Evolutionary conservation across 2,113 vertebrate species (phyloP).

Genomic region (Australoheros scitulus): DNA sequence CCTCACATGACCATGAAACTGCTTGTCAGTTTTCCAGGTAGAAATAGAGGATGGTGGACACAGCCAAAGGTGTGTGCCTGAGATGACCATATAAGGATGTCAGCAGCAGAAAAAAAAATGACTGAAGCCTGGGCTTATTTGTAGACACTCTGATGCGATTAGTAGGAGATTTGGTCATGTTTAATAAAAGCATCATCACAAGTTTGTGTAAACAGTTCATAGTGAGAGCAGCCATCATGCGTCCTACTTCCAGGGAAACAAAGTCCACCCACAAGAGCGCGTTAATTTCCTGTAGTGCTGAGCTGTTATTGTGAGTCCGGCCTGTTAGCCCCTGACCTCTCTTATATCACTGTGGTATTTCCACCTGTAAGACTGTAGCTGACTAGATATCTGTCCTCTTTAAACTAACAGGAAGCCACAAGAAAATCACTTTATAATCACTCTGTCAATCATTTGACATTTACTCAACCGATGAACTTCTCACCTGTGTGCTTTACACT

Average conservation of each 20-base stretch:
- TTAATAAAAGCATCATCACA: background rate
- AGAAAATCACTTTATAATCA: constrained; percentile 3
- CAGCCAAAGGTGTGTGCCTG: background rate
- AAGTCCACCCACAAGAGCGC: background rate
- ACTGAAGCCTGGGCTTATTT: background rate
- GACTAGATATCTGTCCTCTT: background rate
- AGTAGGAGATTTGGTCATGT: background rate
- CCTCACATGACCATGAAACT: no score
- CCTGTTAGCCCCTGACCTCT: background rate
- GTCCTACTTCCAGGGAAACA: background rate
- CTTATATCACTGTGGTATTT: background rate
- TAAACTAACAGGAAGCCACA: background rate
- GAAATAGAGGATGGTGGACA: background rate
- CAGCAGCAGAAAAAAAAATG: fast-evolving
- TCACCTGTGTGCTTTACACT: background rate
- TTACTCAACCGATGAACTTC: constrained; percentile 22
- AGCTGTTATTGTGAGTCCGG: background rate
- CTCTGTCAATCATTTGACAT: constrained; percentile 1
- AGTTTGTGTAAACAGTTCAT: background rate
- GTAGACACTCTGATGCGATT: background rate
- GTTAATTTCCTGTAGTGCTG: background rate
- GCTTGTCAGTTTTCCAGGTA: background rate
- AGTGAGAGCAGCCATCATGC: no score
- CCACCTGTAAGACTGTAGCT: background rate
- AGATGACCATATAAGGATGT: background rate